phyloP scores from a whole-genome alignment of 92 coral and sea anemone genomes.

The Anthopleura xanthogrammica region DNA sequence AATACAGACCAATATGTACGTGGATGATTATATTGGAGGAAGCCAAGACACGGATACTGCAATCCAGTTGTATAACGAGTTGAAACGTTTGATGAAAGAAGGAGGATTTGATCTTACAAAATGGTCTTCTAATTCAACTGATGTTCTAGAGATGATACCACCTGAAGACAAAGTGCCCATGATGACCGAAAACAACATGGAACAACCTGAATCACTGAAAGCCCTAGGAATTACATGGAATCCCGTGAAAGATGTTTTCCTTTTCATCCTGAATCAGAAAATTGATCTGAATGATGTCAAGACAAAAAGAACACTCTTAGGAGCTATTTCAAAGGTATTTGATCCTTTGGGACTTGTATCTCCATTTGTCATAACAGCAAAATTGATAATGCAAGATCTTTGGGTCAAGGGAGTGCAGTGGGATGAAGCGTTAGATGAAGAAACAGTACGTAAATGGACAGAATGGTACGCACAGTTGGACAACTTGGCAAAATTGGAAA shows the following conservation, averaged over 20 bases:
- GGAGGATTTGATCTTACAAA: slow-evolving; percentile 14
- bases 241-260: slow-evolving; percentile 12
- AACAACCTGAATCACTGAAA: slow-evolving; percentile 4
- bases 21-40: slow-evolving; percentile 46
- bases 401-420: slow-evolving; percentile 17
- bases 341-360: slow-evolving; percentile 53
- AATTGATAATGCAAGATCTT: slow-evolving; percentile 35
- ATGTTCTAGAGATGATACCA: slow-evolving; percentile 12
- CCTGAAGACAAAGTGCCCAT: slow-evolving; percentile 3
- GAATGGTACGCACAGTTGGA: slow-evolving; percentile 10
- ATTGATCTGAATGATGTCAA: not conserved
- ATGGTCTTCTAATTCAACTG: not conserved
- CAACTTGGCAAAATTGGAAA: not conserved
- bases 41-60: slow-evolving; percentile 45
- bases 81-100: slow-evolving; percentile 11
- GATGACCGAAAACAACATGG: slow-evolving; percentile 4
- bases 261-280: not conserved
- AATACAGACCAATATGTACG: slow-evolving; percentile 14
- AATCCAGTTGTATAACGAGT: slow-evolving; percentile 16
- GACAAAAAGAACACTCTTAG: slow-evolving; percentile 51
- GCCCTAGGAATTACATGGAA: slow-evolving; percentile 34
- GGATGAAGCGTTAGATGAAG: slow-evolving; percentile 17
- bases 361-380: slow-evolving; percentile 43
- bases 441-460: slow-evolving; percentile 1
- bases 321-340: slow-evolving; percentile 47